Percentiles rank a stretch among this genome's conserved stretches.
phyloP scores from a whole-genome alignment of 2,888 invertebrate genomes.

The Prenolepis imparis region DNA sequence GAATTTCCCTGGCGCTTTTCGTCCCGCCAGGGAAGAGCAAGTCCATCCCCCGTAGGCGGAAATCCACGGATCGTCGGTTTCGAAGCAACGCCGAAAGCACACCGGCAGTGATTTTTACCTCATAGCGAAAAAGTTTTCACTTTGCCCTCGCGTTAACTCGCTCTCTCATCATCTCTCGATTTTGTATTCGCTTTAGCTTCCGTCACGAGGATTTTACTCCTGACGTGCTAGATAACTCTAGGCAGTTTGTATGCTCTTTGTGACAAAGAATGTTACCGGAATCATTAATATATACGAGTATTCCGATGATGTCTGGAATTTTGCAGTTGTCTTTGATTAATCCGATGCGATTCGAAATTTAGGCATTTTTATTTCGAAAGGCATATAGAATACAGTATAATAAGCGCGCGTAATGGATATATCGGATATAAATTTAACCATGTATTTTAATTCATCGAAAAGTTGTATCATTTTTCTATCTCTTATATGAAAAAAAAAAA shows the following conservation, averaged over 20 bases:
- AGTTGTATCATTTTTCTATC: background rate
- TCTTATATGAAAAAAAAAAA: background rate
- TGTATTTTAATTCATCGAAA: background rate
- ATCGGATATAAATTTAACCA: background rate
- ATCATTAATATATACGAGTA: background rate
- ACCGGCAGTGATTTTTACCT: slow-evolving; percentile 46
- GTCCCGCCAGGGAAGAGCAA: slow-evolving; percentile 28
- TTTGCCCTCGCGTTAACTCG: slow-evolving; percentile 37
- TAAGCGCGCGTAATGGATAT: background rate
- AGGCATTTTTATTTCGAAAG: background rate
- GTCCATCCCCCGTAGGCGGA: slow-evolving; percentile 7
- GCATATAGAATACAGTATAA: background rate
- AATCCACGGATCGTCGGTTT: slow-evolving; percentile 45
- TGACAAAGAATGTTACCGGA: background rate
- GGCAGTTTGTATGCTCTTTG: background rate
- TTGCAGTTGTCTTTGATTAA: background rate
- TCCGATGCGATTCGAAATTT: background rate
- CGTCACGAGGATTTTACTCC: slow-evolving; percentile 7
- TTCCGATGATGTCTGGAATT: background rate
- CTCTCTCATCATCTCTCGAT: background rate
- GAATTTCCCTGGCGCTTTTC: slow-evolving; percentile 39
- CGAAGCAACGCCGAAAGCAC: slow-evolving; percentile 9
- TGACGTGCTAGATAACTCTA: slow-evolving; percentile 4
- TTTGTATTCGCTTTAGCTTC: slow-evolving; percentile 39
- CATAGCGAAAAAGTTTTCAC: slow-evolving; percentile 15